phyloP scores from a whole-genome alignment of 2,888 invertebrate genomes.

The Diloba caeruleocephala region DNA sequence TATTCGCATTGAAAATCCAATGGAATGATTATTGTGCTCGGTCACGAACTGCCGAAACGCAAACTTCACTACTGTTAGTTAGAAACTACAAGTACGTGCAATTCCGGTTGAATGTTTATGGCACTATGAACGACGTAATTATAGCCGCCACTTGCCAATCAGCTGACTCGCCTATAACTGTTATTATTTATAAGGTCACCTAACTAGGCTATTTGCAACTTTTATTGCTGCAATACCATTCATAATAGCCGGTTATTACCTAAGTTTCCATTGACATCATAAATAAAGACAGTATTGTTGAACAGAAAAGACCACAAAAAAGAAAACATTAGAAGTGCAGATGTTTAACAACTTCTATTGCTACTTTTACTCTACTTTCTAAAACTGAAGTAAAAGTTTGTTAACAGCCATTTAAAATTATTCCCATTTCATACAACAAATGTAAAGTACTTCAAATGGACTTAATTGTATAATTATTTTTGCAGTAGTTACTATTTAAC shows the following conservation, averaged over 20 bases:
- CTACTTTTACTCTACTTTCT: too few relatives aligned
- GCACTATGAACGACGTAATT: slow-evolving; percentile 68
- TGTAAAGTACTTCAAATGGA: slow-evolving; percentile 14
- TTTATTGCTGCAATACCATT: slow-evolving; percentile 4
- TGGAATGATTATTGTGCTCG: slow-evolving; percentile 72
- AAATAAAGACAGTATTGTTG: too few relatives aligned
- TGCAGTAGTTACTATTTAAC: slow-evolving; percentile 17
- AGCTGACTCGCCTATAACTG: slow-evolving; percentile 59
- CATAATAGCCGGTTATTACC: neutral
- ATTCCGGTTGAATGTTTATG: slow-evolving; percentile 73
- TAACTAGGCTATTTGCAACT: slow-evolving; percentile 10
- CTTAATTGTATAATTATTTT: slow-evolving; percentile 19
- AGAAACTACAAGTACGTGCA: slow-evolving; percentile 49
- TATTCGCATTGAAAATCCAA: slow-evolving; percentile 75
- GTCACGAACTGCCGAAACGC: slow-evolving; percentile 78
- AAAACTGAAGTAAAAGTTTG: too few relatives aligned
- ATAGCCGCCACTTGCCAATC: slow-evolving; percentile 63
- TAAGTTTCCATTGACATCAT: neutral
- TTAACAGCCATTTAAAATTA: neutral
- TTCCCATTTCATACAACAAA: neutral
- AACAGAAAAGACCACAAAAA: neutral
- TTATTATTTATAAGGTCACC: slow-evolving; percentile 18
- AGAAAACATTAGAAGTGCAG: neutral
- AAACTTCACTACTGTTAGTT: slow-evolving; percentile 55
- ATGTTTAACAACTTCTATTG: too few relatives aligned